Percentiles rank a stretch among this genome's conserved stretches.
Evolutionary conservation across 2,888 invertebrate species (phyloP).

Genomic region (Uloborus plumipes): DNA sequence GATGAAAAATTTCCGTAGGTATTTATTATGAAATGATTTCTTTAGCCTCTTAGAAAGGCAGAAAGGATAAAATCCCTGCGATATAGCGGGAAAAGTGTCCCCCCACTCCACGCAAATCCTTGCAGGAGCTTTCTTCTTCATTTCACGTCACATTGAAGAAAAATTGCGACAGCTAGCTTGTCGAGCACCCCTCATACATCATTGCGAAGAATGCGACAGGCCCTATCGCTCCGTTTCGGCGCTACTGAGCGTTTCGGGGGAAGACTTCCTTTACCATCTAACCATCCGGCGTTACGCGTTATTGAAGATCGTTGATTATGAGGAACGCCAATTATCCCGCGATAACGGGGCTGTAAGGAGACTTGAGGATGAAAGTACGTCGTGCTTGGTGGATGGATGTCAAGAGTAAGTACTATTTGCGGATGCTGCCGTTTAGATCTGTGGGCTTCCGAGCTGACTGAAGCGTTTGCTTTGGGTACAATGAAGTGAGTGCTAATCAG

Average conservation of each 20-base stretch:
- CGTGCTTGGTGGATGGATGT: too few relatives aligned
- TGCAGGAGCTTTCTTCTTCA: conserved; percentile 34
- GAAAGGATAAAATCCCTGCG: conserved; percentile 23
- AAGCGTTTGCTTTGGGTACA: too few relatives aligned
- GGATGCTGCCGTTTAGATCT: too few relatives aligned
- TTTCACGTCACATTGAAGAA: conserved; percentile 31
- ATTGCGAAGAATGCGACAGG: conserved; percentile 29
- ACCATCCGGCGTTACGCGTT: conserved; percentile 18
- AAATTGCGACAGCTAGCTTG: conserved; percentile 48
- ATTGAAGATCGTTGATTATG: conserved; percentile 30
- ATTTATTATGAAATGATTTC: too few relatives aligned
- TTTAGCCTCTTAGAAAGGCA: not conserved
- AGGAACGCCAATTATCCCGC: conserved; percentile 34
- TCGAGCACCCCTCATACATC: conserved; percentile 36
- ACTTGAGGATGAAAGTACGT: conserved; percentile 1
- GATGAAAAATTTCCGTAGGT: too few relatives aligned
- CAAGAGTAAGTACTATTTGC: too few relatives aligned
- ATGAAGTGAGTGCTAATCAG: too few relatives aligned
- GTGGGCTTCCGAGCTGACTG: too few relatives aligned
- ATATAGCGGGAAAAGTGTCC: conserved; percentile 13
- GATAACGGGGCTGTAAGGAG: conserved; percentile 23
- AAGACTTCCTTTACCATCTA: not conserved
- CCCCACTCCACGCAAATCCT: conserved; percentile 13
- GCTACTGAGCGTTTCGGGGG: conserved; percentile 6
- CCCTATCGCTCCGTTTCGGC: conserved; percentile 11